A percentile compares a stretch with the other conserved stretches of the same genome.
Conservation (phyloP, 2,888 invertebrate species). For the Caenorhabditis sp. region DNA sequence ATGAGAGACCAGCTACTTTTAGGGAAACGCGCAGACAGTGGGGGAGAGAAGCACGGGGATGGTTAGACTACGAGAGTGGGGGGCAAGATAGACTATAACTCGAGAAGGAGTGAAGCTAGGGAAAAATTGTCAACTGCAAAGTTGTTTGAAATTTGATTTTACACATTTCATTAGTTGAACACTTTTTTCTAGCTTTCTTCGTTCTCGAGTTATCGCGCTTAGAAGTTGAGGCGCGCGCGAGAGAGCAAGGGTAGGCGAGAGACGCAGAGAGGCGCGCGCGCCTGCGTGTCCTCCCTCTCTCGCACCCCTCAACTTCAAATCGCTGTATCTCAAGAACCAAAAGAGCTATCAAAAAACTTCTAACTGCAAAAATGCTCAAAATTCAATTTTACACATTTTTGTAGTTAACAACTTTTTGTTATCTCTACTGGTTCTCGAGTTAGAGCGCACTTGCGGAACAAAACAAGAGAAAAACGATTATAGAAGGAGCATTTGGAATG, state of each 20-base stretch:
- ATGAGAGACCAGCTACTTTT: constrained; percentile 45
- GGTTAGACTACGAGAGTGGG: not conserved
- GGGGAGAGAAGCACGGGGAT: constrained; percentile 35
- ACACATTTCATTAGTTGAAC: not conserved
- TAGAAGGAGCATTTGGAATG: constrained; percentile 1
- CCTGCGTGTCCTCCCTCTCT: not conserved
- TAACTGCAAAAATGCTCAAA: not conserved
- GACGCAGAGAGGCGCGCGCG: constrained; percentile 1
- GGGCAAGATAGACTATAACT: no score
- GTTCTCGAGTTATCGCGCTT: not conserved
- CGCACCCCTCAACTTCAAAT: not conserved
- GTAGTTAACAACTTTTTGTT: not conserved
- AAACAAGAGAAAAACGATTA: constrained; percentile 7
- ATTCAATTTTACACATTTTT: not conserved
- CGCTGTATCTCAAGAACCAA: constrained; percentile 6
- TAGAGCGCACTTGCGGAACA: not conserved
- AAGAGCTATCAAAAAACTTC: not conserved
- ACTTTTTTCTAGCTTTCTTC: not conserved
- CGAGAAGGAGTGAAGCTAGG: not conserved
- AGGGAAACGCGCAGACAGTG: constrained; percentile 16
- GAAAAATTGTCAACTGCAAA: constrained; percentile 3
- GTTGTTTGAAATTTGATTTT: not conserved
- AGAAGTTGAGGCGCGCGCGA: not conserved
- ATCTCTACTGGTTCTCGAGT: not conserved
- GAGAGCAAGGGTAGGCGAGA: not conserved